Conservation (phyloP, 1,140 invertebrate species). For the Bombus waltoni region DNA sequence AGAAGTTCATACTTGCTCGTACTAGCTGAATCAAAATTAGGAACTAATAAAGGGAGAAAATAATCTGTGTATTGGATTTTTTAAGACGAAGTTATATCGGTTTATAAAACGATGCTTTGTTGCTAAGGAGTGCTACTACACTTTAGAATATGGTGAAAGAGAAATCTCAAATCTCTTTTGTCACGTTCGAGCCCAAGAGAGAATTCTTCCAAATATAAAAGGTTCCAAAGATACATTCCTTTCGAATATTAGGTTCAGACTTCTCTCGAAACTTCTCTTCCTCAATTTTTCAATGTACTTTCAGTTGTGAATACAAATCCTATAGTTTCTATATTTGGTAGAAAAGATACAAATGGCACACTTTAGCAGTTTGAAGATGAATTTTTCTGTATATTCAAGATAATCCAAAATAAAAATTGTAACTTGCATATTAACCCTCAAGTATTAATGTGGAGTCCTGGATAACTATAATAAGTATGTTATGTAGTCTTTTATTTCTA, state of each 20-base stretch:
- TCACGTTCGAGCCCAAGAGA: background rate
- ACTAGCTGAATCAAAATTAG: too few species aligned
- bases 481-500: background rate
- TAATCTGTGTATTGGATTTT: background rate
- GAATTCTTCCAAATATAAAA: background rate
- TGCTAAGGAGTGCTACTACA: background rate
- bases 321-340: background rate
- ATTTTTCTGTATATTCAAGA: background rate
- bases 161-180: conserved; percentile 12
- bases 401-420: background rate
- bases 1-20: too few species aligned
- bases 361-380: background rate
- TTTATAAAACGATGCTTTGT: background rate
- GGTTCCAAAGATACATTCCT: background rate
- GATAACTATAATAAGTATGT: background rate
- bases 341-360: background rate
- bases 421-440: background rate
- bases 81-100: background rate
- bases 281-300: background rate
- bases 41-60: background rate
- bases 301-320: background rate
- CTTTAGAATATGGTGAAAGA: background rate
- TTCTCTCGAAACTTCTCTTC: background rate
- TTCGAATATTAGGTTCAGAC: conserved; percentile 8
- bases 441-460: background rate